These are phyloP conservation scores for Chionomys nivalis DNA, from an alignment of 2,113 vertebrate genomes.

Conservation along the genomic window DNA sequence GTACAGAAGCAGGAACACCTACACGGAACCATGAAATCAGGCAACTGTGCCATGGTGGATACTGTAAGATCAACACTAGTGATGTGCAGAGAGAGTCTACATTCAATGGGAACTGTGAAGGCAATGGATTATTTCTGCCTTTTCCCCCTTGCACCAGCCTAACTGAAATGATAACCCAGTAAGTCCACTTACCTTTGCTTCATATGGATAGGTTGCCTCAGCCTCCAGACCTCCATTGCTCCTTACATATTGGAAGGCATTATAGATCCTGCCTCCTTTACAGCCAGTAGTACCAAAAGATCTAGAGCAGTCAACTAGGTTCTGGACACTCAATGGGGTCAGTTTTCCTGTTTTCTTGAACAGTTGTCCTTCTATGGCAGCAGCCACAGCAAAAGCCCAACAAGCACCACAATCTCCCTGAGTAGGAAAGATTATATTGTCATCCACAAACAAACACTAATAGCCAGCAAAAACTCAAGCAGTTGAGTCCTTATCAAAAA, in stretches of 20 bases:
- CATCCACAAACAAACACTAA: background rate
- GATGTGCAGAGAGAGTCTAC: background rate
- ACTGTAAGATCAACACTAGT: background rate
- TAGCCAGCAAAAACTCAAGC: background rate
- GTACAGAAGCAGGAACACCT: background rate
- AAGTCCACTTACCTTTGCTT: conserved; percentile 87
- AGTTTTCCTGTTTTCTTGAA: conserved; percentile 90
- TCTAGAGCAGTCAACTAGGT: conserved; percentile 94
- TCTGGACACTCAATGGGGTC: conserved; percentile 94
- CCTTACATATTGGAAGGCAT: conserved; percentile 92
- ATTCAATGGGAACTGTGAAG: background rate
- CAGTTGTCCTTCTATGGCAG: conserved; percentile 91
- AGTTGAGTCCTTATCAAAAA: background rate
- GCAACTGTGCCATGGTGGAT: background rate
- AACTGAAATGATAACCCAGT: background rate
- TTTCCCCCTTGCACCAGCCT: too few relatives aligned
- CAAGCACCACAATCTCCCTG: conserved; percentile 88
- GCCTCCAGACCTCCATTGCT: conserved; percentile 94
- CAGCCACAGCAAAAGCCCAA: background rate
- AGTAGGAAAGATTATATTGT: background rate
- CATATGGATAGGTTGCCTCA: conserved; percentile 92
- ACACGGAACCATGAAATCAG: background rate
- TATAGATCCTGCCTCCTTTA: conserved; percentile 88
- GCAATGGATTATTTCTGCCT: background rate
- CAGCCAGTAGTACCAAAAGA: conserved; percentile 92